phyloP scores from a whole-genome alignment of 2,113 vertebrate species.

The Crypturellus undulatus region DNA sequence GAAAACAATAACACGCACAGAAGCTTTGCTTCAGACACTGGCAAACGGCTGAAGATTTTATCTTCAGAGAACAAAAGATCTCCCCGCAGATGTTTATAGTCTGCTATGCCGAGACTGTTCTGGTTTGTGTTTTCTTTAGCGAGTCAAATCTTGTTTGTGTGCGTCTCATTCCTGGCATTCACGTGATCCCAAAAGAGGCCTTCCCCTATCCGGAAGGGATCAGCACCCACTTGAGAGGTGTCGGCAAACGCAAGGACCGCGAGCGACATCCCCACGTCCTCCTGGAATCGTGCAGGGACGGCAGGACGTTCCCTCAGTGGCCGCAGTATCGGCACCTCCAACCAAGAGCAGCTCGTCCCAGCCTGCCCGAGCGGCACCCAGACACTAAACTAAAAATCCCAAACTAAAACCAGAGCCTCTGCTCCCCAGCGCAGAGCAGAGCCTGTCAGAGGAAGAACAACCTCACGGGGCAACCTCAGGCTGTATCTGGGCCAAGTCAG shows the following conservation, averaged over 20 bases:
- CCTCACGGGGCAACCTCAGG: not conserved
- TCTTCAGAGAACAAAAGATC: conserved; percentile 53
- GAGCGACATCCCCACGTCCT: rapidly evolving
- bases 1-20: conserved; percentile 8
- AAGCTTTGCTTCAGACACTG: conserved; percentile 29
- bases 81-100: conserved; percentile 52
- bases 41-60: conserved; percentile 45
- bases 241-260: not conserved
- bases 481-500: not conserved
- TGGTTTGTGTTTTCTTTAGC: conserved; percentile 29
- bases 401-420: not conserved
- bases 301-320: not conserved
- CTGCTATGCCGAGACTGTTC: not conserved
- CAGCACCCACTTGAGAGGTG: not conserved
- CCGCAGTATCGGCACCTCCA: not conserved
- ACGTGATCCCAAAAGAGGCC: not conserved
- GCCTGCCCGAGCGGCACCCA: not conserved
- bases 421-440: not conserved
- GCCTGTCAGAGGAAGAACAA: not conserved
- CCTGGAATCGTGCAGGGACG: not conserved
- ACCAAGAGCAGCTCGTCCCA: not conserved
- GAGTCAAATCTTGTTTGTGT: conserved; percentile 62
- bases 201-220: not conserved
- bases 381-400: not conserved
- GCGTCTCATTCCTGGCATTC: conserved; percentile 38